Evolutionary conservation across 2,888 invertebrate species (phyloP).

Genomic region (Galerucella nymphaeae): DNA sequence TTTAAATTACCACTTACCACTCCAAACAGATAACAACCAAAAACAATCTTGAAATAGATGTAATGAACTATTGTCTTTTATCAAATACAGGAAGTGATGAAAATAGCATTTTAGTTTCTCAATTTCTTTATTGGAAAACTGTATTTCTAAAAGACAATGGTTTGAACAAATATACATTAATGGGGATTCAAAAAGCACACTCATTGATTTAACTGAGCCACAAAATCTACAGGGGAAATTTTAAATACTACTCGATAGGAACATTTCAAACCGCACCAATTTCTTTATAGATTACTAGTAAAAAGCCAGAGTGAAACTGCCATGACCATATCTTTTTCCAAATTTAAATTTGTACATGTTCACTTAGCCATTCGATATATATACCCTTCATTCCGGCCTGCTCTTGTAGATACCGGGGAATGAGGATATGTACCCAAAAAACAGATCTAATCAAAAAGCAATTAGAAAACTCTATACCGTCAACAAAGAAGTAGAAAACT

Average conservation of each 20-base stretch:
- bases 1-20: constrained; percentile 1
- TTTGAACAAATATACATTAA: constrained; percentile 17
- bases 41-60: not conserved
- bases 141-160: not conserved
- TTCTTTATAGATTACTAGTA: not conserved
- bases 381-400: too few relatives aligned
- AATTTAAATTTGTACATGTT: too few relatives aligned
- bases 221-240: constrained; percentile 24
- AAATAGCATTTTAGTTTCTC: too few relatives aligned
- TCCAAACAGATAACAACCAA: constrained; percentile 9
- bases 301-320: not conserved
- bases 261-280: not conserved
- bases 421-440: too few relatives aligned
- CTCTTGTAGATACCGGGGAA: too few relatives aligned
- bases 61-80: not conserved
- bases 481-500: too few relatives aligned
- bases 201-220: constrained; percentile 31
- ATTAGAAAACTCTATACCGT: too few relatives aligned
- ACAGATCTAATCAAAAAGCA: too few relatives aligned
- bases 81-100: too few relatives aligned
- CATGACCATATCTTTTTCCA: too few relatives aligned
- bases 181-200: constrained; percentile 26
- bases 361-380: too few relatives aligned
- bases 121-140: not conserved
- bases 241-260: not conserved